These are phyloP conservation scores for Melipona beecheii DNA, from an alignment of 2,888 invertebrate genomes.

Conservation along the genomic window DNA sequence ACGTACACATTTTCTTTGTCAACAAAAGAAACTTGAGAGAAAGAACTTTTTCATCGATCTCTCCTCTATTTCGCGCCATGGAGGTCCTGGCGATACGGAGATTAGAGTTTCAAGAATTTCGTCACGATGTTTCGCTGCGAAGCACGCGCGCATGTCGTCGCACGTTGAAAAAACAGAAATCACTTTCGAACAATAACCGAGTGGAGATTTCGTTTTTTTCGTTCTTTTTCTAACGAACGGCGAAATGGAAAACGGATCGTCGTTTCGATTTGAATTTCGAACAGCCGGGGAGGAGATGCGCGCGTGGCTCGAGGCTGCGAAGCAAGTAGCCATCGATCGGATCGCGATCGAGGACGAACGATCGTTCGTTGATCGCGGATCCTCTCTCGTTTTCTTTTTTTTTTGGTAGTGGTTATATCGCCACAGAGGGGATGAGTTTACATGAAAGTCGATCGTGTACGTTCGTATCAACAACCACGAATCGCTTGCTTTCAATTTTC, in stretches of 20 bases:
- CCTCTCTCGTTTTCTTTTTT: conserved; percentile 23
- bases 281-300: conserved; percentile 41
- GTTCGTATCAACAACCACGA: conserved; percentile 56
- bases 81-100: conserved; percentile 54
- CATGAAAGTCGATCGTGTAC: conserved; percentile 54
- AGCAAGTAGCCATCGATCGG: conserved; percentile 58
- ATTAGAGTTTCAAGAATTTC: conserved; percentile 58
- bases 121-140: conserved; percentile 56
- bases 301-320: conserved; percentile 59
- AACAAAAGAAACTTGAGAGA: too few relatives aligned
- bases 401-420: conserved; percentile 39
- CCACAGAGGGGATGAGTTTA: conserved; percentile 53
- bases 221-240: background rate
- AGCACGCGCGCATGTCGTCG: conserved; percentile 60
- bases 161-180: too few relatives aligned
- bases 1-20: background rate
- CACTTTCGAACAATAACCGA: too few relatives aligned
- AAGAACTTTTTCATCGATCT: too few relatives aligned
- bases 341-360: conserved; percentile 42
- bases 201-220: background rate
- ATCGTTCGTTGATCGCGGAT: conserved; percentile 47
- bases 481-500: background rate
- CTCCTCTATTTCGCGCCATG: conserved; percentile 1
- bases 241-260: background rate
- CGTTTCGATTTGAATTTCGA: background rate